Evolutionary conservation across 2,113 vertebrate species (phyloP).

Genomic region (Gopherus flavomarginatus): DNA sequence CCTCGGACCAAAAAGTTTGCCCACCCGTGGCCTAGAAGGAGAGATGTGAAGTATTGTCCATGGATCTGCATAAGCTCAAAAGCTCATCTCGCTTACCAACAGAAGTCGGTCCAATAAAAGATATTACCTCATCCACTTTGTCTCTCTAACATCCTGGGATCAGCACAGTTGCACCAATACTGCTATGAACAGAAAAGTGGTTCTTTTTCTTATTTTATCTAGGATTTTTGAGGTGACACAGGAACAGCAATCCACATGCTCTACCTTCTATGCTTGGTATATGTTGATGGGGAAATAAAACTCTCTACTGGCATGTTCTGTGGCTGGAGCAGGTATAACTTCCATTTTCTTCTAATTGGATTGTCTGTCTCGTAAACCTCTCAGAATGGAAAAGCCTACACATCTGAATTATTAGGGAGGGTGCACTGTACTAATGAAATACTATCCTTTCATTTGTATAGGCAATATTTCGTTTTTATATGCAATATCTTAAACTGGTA

Average conservation of each 20-base stretch:
- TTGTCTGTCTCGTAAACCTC: constrained; percentile 40
- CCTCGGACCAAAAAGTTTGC: too few relatives aligned
- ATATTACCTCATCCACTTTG: neutral
- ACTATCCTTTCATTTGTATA: neutral
- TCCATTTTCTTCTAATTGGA: constrained; percentile 64
- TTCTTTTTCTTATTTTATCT: neutral
- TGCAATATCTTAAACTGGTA: neutral
- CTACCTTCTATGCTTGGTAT: constrained; percentile 56
- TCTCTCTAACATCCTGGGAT: neutral
- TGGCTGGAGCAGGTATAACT: constrained; percentile 67
- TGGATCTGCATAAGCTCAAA: neutral
- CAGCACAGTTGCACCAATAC: neutral
- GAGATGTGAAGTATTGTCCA: neutral
- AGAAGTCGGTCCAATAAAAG: neutral
- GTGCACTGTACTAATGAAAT: neutral
- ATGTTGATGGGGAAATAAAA: constrained; percentile 38
- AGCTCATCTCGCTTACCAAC: neutral
- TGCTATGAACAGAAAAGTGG: neutral
- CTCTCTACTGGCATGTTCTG: constrained; percentile 39
- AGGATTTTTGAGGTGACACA: neutral
- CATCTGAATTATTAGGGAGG: constrained; percentile 52
- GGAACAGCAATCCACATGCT: neutral
- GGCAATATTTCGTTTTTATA: neutral
- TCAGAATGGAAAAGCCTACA: constrained; percentile 35
- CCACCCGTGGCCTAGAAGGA: neutral